These are phyloP conservation scores for Dryobates pubescens DNA, from an alignment of 2,797 vertebrate genomes.

Conservation along the genomic window DNA sequence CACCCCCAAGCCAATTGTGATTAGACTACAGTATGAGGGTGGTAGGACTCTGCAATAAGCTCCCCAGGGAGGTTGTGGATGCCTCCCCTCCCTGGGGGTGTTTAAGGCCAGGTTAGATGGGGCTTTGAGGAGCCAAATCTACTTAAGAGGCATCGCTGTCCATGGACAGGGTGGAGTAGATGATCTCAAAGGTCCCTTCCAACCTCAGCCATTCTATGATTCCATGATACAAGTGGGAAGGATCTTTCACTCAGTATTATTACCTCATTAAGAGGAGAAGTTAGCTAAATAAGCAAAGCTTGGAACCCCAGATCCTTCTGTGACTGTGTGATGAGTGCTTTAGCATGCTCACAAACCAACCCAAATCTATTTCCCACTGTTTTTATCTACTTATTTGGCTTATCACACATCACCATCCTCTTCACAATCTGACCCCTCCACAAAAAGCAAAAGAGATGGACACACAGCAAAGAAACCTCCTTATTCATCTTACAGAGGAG, in stretches of 20 bases:
- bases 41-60: no score
- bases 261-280: neutral
- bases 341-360: neutral
- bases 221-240: neutral
- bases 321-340: neutral
- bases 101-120: no score
- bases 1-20: neutral
- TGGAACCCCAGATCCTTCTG: neutral
- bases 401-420: neutral
- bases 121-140: no score
- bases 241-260: neutral
- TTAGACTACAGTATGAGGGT: neutral
- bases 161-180: no score
- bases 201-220: no score
- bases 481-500: neutral
- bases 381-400: neutral
- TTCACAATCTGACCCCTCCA: neutral
- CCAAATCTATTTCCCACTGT: neutral
- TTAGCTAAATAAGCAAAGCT: neutral
- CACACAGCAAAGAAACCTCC: neutral
- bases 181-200: no score
- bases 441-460: neutral
- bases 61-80: no score
- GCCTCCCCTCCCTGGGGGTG: no score
- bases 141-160: no score